Conservation (phyloP, 2,113 vertebrate species). For the Bettongia penicillata region DNA sequence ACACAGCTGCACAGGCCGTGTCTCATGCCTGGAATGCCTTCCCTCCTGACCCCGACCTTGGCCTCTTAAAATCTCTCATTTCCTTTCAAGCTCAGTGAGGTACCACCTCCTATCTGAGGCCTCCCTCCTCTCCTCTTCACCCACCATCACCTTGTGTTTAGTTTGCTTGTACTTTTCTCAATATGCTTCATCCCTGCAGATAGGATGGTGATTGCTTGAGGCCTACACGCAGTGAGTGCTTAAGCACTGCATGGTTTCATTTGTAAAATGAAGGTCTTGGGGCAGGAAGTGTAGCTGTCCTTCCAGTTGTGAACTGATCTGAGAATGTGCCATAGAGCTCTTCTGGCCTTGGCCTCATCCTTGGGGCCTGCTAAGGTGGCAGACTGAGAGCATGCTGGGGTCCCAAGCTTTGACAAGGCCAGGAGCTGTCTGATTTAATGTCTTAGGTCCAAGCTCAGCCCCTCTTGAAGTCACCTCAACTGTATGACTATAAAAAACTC, state of each 20-base stretch:
- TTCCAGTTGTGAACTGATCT: no score
- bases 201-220: background rate
- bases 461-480: background rate
- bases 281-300: background rate
- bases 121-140: no score
- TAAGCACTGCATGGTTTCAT: background rate
- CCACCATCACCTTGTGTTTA: background rate
- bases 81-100: no score
- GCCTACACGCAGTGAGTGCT: no score
- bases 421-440: background rate
- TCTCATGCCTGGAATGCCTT: no score
- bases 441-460: background rate
- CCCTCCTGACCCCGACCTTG: no score
- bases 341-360: background rate
- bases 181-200: background rate
- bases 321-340: background rate
- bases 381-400: background rate
- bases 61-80: no score
- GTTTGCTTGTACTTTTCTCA: background rate
- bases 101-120: no score
- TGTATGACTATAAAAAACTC: background rate
- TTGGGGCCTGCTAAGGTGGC: background rate
- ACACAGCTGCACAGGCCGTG: no score
- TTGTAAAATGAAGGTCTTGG: background rate
- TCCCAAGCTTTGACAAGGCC: background rate